phyloP scores from a whole-genome alignment of 2,797 vertebrate genomes.

The Petrocephalus schoutedeni region DNA sequence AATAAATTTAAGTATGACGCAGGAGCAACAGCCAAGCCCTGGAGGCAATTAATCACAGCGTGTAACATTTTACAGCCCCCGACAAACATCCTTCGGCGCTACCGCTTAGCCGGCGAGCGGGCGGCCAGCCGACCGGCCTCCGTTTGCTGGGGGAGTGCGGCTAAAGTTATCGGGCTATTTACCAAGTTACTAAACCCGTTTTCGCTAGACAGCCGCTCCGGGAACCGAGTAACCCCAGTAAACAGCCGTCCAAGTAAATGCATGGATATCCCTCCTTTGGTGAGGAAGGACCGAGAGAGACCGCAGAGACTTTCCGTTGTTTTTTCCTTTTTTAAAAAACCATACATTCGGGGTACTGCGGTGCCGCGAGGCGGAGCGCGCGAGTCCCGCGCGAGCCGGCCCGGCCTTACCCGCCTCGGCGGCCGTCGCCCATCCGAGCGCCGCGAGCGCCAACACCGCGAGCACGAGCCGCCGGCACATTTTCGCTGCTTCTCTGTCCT shows the following conservation, averaged over 20 bases:
- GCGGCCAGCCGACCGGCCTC: not conserved
- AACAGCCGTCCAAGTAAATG: not conserved
- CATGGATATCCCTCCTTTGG: too few species aligned
- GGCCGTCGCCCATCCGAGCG: conserved; percentile 40
- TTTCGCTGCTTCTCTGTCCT: conserved; percentile 17
- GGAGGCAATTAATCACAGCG: not conserved
- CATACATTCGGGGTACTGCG: not conserved
- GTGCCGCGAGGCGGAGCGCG: not conserved
- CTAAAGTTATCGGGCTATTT: not conserved
- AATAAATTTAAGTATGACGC: conserved; percentile 2
- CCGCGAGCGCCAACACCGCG: conserved; percentile 39
- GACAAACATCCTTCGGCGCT: not conserved
- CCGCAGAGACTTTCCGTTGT: not conserved
- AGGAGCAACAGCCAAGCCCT: not conserved
- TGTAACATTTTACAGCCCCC: not conserved
- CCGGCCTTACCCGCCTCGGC: conserved; percentile 49
- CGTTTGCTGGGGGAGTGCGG: not conserved
- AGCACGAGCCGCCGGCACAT: conserved; percentile 56
- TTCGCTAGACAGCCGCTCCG: not conserved
- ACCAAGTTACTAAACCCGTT: not conserved
- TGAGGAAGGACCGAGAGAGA: not conserved
- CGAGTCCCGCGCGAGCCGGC: conserved; percentile 23
- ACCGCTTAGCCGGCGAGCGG: not conserved
- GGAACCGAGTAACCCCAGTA: not conserved
- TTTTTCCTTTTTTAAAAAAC: not conserved